phyloP scores from a whole-genome alignment of 2,797 vertebrate species.

The Dicrostonyx torquatus region DNA sequence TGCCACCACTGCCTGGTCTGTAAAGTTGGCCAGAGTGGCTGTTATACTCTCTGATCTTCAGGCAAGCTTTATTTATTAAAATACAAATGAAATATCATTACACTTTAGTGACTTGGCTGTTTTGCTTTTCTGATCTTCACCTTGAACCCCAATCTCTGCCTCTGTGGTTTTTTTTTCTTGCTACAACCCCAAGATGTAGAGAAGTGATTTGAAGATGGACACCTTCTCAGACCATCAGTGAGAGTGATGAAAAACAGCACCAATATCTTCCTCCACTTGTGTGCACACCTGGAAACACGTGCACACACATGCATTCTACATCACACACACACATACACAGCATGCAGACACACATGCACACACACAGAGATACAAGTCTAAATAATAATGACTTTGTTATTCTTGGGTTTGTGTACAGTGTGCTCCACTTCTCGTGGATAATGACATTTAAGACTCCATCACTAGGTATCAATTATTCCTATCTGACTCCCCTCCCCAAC shows the following conservation, averaged over 20 bases:
- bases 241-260: background rate
- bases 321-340: background rate
- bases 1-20: no score
- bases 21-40: no score
- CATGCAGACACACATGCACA: no score
- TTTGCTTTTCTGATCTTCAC: no score
- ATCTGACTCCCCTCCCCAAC: background rate
- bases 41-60: no score
- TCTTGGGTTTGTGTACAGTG: background rate
- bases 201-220: background rate
- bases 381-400: background rate
- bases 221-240: background rate
- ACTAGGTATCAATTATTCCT: background rate
- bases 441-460: background rate
- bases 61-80: no score
- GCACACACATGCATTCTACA: background rate
- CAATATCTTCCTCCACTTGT: background rate
- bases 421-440: slow-evolving; percentile 30
- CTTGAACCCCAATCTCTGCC: no score
- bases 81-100: no score
- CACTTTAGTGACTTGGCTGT: no score
- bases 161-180: no score
- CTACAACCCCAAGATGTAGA: background rate
- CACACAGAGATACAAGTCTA: background rate
- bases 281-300: background rate